phyloP scores from a whole-genome alignment of 2,113 vertebrate genomes.

The Charina bottae region DNA sequence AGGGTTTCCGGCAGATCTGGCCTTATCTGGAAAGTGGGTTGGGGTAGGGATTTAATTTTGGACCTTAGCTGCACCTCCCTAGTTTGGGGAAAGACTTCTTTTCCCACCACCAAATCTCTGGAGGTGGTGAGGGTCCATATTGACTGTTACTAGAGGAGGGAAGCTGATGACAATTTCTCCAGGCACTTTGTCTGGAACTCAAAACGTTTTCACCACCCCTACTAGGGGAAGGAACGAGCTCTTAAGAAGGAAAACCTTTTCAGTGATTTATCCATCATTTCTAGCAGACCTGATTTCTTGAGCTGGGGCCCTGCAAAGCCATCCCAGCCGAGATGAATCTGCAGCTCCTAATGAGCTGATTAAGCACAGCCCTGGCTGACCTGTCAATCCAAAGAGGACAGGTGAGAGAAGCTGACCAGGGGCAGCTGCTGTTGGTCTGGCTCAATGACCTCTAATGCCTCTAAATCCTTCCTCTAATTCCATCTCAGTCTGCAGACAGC shows the following conservation, averaged over 20 bases:
- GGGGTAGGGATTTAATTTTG: too few relatives aligned
- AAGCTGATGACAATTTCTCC: neutral
- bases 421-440: neutral
- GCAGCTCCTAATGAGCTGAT: slow-evolving; percentile 27
- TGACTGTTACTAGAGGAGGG: neutral
- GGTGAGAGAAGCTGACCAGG: neutral
- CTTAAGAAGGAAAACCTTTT: neutral
- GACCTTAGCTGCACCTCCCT: too few relatives aligned
- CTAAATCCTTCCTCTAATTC: neutral
- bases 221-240: too few relatives aligned
- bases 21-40: too few relatives aligned
- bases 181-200: neutral
- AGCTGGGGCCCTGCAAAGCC: neutral
- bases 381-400: slow-evolving; percentile 20
- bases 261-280: neutral
- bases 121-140: too few relatives aligned
- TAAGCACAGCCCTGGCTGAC: slow-evolving; percentile 22
- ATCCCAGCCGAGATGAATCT: neutral
- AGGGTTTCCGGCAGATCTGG: too few relatives aligned
- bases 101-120: neutral
- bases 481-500: neutral
- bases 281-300: neutral
- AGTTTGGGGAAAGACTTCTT: neutral
- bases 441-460: slow-evolving; percentile 10
- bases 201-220: neutral